A percentile compares a stretch with the other conserved stretches of the same genome.
Evolutionary conservation across 2,113 vertebrate species (phyloP).

Genomic region (Sisor rabdophorus): DNA sequence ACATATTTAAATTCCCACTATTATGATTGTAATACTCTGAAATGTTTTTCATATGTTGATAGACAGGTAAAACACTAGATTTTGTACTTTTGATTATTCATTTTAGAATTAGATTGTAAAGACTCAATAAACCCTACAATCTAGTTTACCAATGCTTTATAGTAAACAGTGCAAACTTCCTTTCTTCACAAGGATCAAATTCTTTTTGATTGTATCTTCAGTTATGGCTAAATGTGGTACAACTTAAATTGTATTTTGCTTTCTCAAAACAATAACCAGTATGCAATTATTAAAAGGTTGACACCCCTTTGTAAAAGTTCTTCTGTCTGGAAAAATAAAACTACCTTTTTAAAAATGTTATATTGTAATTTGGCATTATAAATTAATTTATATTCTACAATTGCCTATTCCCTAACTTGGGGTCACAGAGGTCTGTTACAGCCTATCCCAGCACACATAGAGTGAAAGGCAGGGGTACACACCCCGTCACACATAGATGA

Average conservation of each 20-base stretch:
- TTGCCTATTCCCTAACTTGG: too few species aligned
- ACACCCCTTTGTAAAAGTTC: not conserved
- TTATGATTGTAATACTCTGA: not conserved
- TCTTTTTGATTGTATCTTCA: too few species aligned
- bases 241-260: not conserved
- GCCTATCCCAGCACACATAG: too few species aligned
- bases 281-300: not conserved
- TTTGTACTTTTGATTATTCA: slow-evolving; percentile 26
- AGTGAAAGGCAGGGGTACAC: too few species aligned
- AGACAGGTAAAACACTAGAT: not conserved
- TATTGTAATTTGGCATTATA: not conserved
- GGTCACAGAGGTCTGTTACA: too few species aligned
- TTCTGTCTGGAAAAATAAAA: not conserved
- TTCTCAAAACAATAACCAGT: not conserved
- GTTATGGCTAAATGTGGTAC: too few species aligned
- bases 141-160: slow-evolving; percentile 28
- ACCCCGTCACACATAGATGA: too few species aligned
- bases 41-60: not conserved
- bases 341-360: not conserved
- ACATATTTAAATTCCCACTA: not conserved
- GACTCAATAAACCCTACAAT: slow-evolving; percentile 19
- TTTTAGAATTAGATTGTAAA: slow-evolving; percentile 9
- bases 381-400: too few species aligned
- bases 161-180: not conserved
- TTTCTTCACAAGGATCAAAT: too few species aligned